phyloP scores from a whole-genome alignment of 2,888 invertebrate species.

The Sarcophaga variegata region DNA sequence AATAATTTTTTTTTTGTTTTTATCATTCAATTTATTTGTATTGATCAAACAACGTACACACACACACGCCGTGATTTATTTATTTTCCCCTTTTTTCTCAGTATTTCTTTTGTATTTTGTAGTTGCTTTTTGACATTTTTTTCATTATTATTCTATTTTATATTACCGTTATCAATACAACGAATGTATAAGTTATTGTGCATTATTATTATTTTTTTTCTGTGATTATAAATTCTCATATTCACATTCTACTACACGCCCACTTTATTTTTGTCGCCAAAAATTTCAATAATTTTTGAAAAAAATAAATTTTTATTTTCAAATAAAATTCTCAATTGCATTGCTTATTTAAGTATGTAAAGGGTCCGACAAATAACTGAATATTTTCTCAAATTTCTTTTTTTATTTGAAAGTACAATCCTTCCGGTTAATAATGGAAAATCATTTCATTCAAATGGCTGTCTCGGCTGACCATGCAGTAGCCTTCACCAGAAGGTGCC shows the following conservation, averaged over 20 bases:
- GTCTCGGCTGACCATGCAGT: too few species aligned
- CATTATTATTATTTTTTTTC: slow-evolving; percentile 16
- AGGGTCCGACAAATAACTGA: too few species aligned
- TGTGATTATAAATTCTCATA: not conserved
- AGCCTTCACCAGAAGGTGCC: too few species aligned
- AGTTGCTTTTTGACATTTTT: not conserved
- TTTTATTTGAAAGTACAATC: too few species aligned
- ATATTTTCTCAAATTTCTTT: too few species aligned
- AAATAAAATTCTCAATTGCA: slow-evolving; percentile 5
- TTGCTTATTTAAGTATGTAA: too few species aligned
- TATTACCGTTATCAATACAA: slow-evolving; percentile 46
- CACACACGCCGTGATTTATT: not conserved
- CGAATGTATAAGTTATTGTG: not conserved
- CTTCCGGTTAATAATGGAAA: too few species aligned
- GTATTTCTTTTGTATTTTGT: not conserved
- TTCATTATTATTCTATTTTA: slow-evolving; percentile 25
- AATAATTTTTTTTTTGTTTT: slow-evolving; percentile 38
- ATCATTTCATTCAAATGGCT: too few species aligned
- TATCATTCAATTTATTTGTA: slow-evolving; percentile 57
- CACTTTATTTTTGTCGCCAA: slow-evolving; percentile 58
- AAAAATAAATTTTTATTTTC: not conserved
- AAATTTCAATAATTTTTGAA: slow-evolving; percentile 49
- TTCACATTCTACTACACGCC: slow-evolving; percentile 57
- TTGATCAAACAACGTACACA: slow-evolving; percentile 59
- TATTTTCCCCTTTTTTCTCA: not conserved